Conservation (phyloP, 2,888 invertebrate species). For the Hartigia nigra region DNA sequence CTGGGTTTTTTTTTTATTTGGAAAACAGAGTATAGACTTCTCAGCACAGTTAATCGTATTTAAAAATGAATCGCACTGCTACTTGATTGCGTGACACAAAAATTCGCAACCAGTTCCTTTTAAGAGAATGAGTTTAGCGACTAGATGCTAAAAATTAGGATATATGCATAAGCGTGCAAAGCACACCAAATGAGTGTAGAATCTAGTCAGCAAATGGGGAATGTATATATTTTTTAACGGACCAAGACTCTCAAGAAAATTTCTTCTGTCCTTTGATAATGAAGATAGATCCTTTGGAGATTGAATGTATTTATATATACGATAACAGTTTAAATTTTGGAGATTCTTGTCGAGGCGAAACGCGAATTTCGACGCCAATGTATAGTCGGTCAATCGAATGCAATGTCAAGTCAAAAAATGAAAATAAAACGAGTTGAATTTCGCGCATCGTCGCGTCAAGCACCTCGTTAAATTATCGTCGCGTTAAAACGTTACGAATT, state of each 20-base stretch:
- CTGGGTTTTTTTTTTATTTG: background rate
- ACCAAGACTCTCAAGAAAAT: constrained; percentile 14
- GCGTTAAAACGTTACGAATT: background rate
- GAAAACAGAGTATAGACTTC: background rate
- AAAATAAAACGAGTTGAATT: background rate
- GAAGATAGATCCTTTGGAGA: background rate
- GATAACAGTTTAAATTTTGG: background rate
- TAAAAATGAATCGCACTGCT: background rate
- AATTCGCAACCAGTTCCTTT: constrained; percentile 6
- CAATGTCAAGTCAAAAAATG: background rate
- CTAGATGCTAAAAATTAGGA: constrained; percentile 6
- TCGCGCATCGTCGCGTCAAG: background rate
- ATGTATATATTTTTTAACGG: constrained; percentile 29
- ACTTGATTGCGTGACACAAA: background rate
- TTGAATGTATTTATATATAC: background rate
- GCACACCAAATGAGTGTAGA: constrained; percentile 43
- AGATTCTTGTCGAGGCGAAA: background rate
- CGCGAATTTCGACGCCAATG: background rate
- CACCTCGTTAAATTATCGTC: background rate
- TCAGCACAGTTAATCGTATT: background rate
- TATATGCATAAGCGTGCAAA: background rate
- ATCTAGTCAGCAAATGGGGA: constrained; percentile 48
- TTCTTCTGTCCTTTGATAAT: background rate
- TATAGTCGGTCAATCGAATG: background rate
- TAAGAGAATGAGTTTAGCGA: constrained; percentile 5